Evolutionary conservation across 2,888 invertebrate genomes (phyloP).

Genomic region (Heteromyza rotundicornis): DNA sequence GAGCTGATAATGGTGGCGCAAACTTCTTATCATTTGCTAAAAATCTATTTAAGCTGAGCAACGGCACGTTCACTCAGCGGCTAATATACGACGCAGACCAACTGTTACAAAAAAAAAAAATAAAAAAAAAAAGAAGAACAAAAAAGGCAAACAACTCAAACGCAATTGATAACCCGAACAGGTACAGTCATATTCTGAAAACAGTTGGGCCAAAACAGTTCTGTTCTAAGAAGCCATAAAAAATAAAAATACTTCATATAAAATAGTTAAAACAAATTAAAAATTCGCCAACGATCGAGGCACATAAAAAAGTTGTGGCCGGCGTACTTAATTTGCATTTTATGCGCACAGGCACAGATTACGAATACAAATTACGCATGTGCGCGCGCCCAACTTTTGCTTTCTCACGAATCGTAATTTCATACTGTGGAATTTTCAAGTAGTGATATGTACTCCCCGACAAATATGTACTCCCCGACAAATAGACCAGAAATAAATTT

Average conservation of each 20-base stretch:
- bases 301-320: conserved; percentile 8
- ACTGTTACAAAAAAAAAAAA: no score
- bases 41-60: neutral
- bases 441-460: no score
- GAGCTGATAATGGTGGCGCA: neutral
- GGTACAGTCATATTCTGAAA: no score
- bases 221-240: neutral
- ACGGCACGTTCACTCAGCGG: neutral
- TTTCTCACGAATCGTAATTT: no score
- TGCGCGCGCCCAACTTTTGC: conserved; percentile 17
- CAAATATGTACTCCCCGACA: no score
- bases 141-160: neutral
- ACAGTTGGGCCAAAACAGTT: neutral
- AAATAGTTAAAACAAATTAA: no score
- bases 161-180: neutral
- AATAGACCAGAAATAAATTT: no score
- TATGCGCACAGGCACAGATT: conserved; percentile 19
- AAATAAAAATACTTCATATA: no score
- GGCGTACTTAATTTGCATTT: neutral
- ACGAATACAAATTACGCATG: conserved; percentile 28
- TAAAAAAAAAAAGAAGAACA: neutral
- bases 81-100: neutral
- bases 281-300: no score
- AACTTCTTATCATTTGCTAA: neutral
- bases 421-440: no score